Conservation (phyloP, 2,797 vertebrate species). For the Hapalemur alaotrensis region DNA sequence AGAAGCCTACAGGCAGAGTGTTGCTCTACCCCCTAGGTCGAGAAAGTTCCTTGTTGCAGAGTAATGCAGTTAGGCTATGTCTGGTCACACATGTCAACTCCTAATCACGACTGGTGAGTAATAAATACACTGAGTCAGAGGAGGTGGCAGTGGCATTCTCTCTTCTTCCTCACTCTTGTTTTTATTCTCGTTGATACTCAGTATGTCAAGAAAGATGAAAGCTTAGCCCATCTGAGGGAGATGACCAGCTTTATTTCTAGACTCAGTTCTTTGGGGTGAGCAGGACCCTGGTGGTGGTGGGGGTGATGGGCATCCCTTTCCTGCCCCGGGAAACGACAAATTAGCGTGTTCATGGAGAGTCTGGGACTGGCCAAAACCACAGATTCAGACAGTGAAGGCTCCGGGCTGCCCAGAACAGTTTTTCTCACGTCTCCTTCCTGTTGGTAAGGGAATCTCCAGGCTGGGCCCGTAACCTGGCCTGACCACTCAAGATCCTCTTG, state of each 20-base stretch:
- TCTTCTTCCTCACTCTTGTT: neutral
- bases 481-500: neutral
- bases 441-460: neutral
- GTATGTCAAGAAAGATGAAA: neutral
- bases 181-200: neutral
- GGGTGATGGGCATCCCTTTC: neutral
- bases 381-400: neutral
- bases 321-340: neutral
- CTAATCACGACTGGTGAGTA: neutral
- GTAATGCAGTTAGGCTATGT: neutral
- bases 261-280: neutral
- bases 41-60: neutral
- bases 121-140: neutral
- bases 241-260: constrained; percentile 26
- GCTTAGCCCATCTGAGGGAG: neutral
- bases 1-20: neutral
- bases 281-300: neutral
- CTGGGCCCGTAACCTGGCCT: neutral
- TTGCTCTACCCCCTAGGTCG: neutral
- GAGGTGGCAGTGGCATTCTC: too few species aligned
- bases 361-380: neutral
- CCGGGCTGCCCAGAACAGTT: neutral
- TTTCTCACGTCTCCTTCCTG: neutral
- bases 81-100: neutral
- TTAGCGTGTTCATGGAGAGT: neutral